Conservation (phyloP, 2,113 vertebrate species). For the Thermophis baileyi region DNA sequence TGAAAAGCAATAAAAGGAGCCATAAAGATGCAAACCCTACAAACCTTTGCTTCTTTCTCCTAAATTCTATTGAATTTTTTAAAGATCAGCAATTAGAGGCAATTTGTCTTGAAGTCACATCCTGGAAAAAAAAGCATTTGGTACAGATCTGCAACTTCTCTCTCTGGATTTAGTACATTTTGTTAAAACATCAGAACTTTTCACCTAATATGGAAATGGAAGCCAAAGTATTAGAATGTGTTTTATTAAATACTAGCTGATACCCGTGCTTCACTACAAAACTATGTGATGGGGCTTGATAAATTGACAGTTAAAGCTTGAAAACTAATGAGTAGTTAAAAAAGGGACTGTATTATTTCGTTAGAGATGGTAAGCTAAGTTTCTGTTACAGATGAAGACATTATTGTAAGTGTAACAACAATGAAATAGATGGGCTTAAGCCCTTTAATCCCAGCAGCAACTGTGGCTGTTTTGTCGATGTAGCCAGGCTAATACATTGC, state of each 20-base stretch:
- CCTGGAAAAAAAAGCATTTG: slow-evolving; percentile 25
- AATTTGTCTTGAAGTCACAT: not conserved
- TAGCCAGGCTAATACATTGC: too few species aligned
- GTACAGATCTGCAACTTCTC: not conserved
- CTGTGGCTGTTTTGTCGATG: too few species aligned
- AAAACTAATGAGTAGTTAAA: too few species aligned
- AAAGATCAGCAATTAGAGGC: slow-evolving; percentile 11
- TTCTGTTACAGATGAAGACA: too few species aligned
- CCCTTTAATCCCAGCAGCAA: too few species aligned
- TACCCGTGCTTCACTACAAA: too few species aligned
- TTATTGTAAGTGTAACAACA: too few species aligned
- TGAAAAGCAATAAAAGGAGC: slow-evolving; percentile 17
- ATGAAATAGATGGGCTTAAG: too few species aligned
- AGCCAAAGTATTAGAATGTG: not conserved
- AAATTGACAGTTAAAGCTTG: too few species aligned
- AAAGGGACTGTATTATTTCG: too few species aligned
- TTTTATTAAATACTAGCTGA: not conserved
- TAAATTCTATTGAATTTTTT: not conserved
- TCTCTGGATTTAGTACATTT: slow-evolving; percentile 1
- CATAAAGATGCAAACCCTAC: not conserved
- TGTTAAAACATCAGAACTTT: not conserved
- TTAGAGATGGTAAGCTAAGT: too few species aligned
- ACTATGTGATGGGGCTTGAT: too few species aligned
- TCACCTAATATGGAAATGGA: not conserved
- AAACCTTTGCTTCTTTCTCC: slow-evolving; percentile 1